Evolutionary conservation across 1,140 invertebrate species (phyloP), one percentile per base, ranked within the genome.

Genomic region (Saccostrea glomerata): DNA sequence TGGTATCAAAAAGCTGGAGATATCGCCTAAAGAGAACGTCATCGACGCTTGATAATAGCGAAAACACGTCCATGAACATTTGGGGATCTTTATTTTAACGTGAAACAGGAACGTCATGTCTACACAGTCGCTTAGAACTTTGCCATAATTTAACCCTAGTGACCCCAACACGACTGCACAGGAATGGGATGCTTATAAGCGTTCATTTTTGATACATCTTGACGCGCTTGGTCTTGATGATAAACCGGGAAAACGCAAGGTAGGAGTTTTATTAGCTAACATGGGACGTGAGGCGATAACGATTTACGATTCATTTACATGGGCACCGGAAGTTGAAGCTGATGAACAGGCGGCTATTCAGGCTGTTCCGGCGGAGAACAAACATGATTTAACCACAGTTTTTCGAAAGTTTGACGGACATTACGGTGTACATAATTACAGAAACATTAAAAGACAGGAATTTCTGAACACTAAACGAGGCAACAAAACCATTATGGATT

Each of bases 391-490:
- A 40, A 9, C 82, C 6, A 40, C 58, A 12, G 87, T 87, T 11
- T 84, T 87, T 55, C 11, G 9, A 0, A 87, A 84, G 23, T 87
- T 87, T 84, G 87, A 84, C 20, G 86, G 58, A 23, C 82, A 90
- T 84, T 90, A 86, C 83, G 89, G 87, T 23, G 89, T 88, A 6
- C 89, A 90, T 82, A 86, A 70, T n/a, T 88, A 84, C n/a, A 36
- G 89, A 17, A 90, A 90, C 85, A 88, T 90, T 56, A 89, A 89
- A 60, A 17, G 85, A 73, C 88, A 89, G 56, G 87, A 90, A 60
- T 88, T 86, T 25, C 55, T 90, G 25, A 88, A 90, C 60, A 88
- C 77, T 7, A 90, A 87, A 85, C 15, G 90, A 25, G 82, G 88
- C 3, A 89, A 85, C 0, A 70, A 87, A 47, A 70, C 88, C 9